phyloP scores from a whole-genome alignment of 2,113 vertebrate species.

The Sigmodon hispidus region DNA sequence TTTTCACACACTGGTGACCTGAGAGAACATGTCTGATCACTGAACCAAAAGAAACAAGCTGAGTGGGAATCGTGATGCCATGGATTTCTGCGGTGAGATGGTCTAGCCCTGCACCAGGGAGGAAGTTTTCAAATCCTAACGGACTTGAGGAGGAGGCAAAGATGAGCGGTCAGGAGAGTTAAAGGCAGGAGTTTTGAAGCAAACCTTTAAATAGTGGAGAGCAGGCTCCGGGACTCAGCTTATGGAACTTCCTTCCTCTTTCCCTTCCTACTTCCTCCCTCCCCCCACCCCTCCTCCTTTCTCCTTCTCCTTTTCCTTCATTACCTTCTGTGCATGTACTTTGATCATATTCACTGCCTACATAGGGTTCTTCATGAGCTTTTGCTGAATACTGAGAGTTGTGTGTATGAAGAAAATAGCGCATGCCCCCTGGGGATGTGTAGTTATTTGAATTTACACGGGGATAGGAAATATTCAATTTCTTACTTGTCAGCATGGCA shows the following conservation, averaged over 20 bases:
- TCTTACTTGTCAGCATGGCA: not conserved
- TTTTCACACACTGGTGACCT: not conserved
- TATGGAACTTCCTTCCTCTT: not conserved
- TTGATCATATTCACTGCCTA: not conserved
- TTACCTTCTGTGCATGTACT: not conserved
- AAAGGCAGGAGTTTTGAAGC: not conserved
- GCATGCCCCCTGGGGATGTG: not conserved
- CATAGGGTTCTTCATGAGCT: not conserved
- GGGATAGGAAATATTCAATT: not conserved
- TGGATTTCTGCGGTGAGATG: not conserved
- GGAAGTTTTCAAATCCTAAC: not conserved
- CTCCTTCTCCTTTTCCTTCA: not conserved
- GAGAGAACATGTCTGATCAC: not conserved
- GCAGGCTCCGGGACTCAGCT: not conserved
- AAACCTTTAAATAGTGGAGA: not conserved
- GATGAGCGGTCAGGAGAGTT: not conserved
- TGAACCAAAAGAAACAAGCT: slow-evolving; percentile 3
- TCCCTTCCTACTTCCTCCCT: not conserved
- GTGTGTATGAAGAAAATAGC: not conserved
- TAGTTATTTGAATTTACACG: not conserved
- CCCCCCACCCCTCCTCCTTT: not conserved
- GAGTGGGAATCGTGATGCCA: not conserved
- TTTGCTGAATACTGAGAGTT: not conserved
- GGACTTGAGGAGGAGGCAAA: not conserved
- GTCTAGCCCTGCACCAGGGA: not conserved